A percentile compares a stretch with the other conserved stretches of the same genome.
phyloP scores from a whole-genome alignment of 2,888 invertebrate species.

The Thecocarcelia acutangulata region DNA sequence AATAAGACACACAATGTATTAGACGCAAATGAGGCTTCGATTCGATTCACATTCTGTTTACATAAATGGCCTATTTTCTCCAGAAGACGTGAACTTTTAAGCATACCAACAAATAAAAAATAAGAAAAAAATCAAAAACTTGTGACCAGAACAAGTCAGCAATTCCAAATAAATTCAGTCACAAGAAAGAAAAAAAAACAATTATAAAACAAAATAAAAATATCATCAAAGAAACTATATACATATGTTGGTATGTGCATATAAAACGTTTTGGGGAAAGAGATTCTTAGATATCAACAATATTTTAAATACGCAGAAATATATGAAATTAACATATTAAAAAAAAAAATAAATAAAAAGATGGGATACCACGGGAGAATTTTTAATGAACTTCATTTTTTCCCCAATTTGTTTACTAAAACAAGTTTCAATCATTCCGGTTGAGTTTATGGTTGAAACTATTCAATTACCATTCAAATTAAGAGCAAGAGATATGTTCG shows the following conservation, averaged over 20 bases:
- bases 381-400: slow-evolving; percentile 24
- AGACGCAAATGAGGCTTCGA: no score
- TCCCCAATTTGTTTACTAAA: not conserved
- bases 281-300: not conserved
- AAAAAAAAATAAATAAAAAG: slow-evolving; percentile 30
- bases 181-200: slow-evolving; percentile 4
- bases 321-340: slow-evolving; percentile 46
- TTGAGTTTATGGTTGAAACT: no score
- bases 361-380: slow-evolving; percentile 35
- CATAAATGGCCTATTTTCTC: not conserved
- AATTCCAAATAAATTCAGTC: slow-evolving; percentile 14
- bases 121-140: slow-evolving; percentile 15
- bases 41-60: no score
- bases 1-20: no score
- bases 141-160: slow-evolving; percentile 32
- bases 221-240: no score
- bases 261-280: not conserved
- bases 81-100: not conserved
- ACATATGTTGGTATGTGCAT: no score
- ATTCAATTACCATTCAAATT: no score
- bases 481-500: no score
- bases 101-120: not conserved
- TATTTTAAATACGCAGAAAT: not conserved
- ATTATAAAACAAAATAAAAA: not conserved
- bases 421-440: not conserved